phyloP scores from a whole-genome alignment of 2,113 vertebrate genomes.

The Pangasianodon hypophthalmus region DNA sequence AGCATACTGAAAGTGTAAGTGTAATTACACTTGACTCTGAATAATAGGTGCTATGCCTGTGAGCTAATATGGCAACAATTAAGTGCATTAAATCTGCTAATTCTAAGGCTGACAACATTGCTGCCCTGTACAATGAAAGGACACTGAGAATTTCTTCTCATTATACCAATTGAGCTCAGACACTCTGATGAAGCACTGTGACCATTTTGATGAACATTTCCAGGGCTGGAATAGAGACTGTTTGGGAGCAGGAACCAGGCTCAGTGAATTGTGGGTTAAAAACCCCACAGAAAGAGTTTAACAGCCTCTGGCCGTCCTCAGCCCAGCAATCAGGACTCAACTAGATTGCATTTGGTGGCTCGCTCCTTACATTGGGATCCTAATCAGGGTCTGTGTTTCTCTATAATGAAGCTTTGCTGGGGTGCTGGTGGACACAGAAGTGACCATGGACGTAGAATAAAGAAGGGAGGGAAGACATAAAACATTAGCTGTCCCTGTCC shows the following conservation, averaged over 20 bases:
- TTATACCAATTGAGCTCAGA: slow-evolving; percentile 4
- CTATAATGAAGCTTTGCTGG: slow-evolving; percentile 64
- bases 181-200: slow-evolving; percentile 14
- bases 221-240: neutral
- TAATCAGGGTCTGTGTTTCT: slow-evolving; percentile 60
- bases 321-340: slow-evolving; percentile 59
- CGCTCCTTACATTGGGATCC: slow-evolving; percentile 63
- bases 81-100: neutral
- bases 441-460: slow-evolving; percentile 32
- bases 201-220: slow-evolving; percentile 3
- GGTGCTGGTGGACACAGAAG: slow-evolving; percentile 53
- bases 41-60: neutral
- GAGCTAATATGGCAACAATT: neutral
- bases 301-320: slow-evolving; percentile 35
- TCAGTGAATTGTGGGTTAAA: slow-evolving; percentile 40
- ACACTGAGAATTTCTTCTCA: slow-evolving; percentile 15
- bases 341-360: slow-evolving; percentile 54
- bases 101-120: neutral
- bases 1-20: neutral
- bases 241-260: slow-evolving; percentile 23
- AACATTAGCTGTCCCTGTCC: slow-evolving; percentile 9
- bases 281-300: slow-evolving; percentile 37
- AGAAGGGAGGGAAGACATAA: slow-evolving; percentile 13
- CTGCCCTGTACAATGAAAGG: neutral
- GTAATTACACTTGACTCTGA: slow-evolving; percentile 1